Evolutionary conservation across 2,113 vertebrate genomes (phyloP), one percentile per base, ranked within the genome.

Genomic region (Bubalus kerabau): DNA sequence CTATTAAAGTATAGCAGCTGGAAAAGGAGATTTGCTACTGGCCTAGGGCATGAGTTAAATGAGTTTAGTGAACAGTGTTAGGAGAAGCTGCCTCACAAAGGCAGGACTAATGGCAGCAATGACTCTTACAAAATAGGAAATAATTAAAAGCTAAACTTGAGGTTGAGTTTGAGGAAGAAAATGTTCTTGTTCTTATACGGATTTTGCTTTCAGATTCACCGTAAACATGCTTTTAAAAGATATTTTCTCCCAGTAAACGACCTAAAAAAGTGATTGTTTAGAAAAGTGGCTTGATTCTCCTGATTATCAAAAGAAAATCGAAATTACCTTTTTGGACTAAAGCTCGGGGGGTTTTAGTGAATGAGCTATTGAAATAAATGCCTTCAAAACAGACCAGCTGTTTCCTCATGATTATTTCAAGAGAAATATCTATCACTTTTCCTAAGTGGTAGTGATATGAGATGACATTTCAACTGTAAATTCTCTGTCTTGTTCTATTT

Each of bases 1-100:
- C 96, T 87, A 87, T 98, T 97, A 98, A 97, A 97, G 91, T 96
- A 52, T 98, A 19, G 56, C 23, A 17, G 85, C 90, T 94, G 67
- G 36, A 94, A 97, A 97, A 71, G 80, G 85, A 95, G 87, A 90
- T 98, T 97, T 96, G 96, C 0, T 0, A 64, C 76, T 97, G 92
- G 84, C 90, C 17, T 94, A 93, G 82, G 86, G 91, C 98, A 83
- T 87, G 95, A 76, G 96, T 97, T 94, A 96, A 97, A 95, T 97
- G 94, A 95, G 78, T 93, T 96, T 98, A 94, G 92, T 76, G 71
- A 93, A 56, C 19, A 59, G 12, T 14, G 1, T 95, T 76, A 50
- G 50, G 40, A 92, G 85, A 94, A 94, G 43, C 54, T n/a, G 6
- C 28, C 32, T 91, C 36, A 26, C 43, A 90, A 50, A 82, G 48